Evolutionary conservation across 2,797 vertebrate species (phyloP).

Genomic region (Poeciliopsis turneri): DNA sequence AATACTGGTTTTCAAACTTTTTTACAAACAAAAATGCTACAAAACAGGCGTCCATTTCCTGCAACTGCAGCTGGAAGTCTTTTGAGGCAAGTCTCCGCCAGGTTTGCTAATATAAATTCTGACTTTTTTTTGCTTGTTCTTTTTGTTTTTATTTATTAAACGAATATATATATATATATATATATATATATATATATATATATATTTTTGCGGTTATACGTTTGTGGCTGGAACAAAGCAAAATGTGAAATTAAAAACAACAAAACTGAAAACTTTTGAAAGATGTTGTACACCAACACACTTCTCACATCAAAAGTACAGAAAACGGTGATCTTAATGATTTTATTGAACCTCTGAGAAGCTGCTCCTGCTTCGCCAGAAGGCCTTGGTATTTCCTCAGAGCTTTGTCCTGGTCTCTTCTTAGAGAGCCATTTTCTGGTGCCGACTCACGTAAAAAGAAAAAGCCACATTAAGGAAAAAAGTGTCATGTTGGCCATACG

Average conservation of each 20-base stretch:
- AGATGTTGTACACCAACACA: not conserved
- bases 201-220: not conserved
- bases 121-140: not conserved
- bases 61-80: not conserved
- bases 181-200: too few species aligned
- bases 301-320: not conserved
- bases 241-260: not conserved
- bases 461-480: conserved; percentile 44
- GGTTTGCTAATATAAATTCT: not conserved
- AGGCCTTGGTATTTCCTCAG: conserved; percentile 93
- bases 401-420: conserved; percentile 95
- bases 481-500: not conserved
- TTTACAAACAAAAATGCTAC: not conserved
- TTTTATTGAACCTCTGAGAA: conserved; percentile 86
- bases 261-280: not conserved
- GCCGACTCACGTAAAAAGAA: conserved; percentile 87
- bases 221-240: not conserved
- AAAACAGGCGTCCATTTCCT: not conserved
- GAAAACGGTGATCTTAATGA: not conserved
- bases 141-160: not conserved
- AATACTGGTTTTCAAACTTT: not conserved
- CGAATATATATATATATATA: not conserved
- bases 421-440: conserved; percentile 89
- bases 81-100: not conserved
- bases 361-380: conserved; percentile 94